Conservation (phyloP, 2,113 vertebrate genomes). For the Urocynchramus pylzowi region DNA sequence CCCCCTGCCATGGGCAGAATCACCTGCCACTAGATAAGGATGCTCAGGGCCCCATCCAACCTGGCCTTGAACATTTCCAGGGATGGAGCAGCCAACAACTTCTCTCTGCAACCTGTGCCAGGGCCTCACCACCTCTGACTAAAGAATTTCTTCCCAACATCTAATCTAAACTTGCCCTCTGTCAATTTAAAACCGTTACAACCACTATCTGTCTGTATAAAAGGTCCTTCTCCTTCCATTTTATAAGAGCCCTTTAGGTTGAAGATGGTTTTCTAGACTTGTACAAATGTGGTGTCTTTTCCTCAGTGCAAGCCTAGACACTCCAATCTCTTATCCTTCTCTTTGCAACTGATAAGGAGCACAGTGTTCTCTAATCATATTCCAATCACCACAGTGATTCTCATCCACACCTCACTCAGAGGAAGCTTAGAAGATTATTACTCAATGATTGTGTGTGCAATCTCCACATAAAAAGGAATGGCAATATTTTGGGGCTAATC, state of each 20-base stretch:
- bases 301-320: not conserved
- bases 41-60: not conserved
- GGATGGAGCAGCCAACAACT: not conserved
- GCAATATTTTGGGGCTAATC: constrained; percentile 42
- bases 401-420: not conserved
- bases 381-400: constrained; percentile 41
- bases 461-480: constrained; percentile 34
- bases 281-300: not conserved
- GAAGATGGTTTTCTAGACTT: not conserved
- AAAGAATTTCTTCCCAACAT: not conserved
- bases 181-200: not conserved
- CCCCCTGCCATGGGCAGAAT: not conserved
- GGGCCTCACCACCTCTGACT: not conserved
- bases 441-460: constrained; percentile 5
- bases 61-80: not conserved
- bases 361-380: constrained; percentile 18
- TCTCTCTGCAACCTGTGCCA: not conserved
- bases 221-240: not conserved
- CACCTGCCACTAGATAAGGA: not conserved
- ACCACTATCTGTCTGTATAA: not conserved
- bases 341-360: constrained; percentile 39
- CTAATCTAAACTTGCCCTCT: not conserved
- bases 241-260: not conserved
- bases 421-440: constrained; percentile 57
- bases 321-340: not conserved